Evolutionary conservation across 2,888 invertebrate species (phyloP).

Genomic region (Diaprepes abbreviatus): DNA sequence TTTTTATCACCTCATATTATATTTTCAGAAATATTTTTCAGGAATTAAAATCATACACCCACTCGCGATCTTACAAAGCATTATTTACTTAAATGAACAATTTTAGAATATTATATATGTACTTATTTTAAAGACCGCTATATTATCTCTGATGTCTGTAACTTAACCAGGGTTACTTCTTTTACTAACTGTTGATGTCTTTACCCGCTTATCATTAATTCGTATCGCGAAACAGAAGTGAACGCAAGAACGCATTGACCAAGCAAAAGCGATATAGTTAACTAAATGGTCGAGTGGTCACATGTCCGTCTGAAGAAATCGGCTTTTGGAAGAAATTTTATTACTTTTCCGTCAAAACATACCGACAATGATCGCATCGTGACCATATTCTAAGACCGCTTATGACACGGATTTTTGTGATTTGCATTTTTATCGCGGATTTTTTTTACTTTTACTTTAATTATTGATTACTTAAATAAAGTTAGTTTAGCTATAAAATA

Average conservation of each 20-base stretch:
- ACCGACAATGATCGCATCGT: conserved; percentile 6
- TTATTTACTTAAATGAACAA: too few relatives aligned
- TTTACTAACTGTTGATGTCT: conserved; percentile 20
- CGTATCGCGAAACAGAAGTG: conserved; percentile 15
- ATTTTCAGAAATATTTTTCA: too few relatives aligned
- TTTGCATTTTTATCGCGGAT: neutral
- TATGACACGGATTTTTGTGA: neutral
- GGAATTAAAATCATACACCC: too few relatives aligned
- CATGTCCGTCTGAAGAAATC: conserved; percentile 23
- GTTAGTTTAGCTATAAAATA: too few relatives aligned
- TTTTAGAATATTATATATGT: too few relatives aligned
- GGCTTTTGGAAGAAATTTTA: conserved; percentile 23
- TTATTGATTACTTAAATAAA: too few relatives aligned
- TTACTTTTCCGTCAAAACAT: conserved; percentile 16
- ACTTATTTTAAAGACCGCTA: too few relatives aligned
- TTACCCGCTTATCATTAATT: conserved; percentile 23
- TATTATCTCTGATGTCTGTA: neutral
- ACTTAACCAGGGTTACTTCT: conserved; percentile 3
- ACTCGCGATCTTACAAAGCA: too few relatives aligned
- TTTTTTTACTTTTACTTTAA: conserved; percentile 4
- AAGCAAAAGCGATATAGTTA: conserved; percentile 18
- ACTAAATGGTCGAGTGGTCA: conserved; percentile 27
- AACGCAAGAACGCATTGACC: conserved; percentile 32
- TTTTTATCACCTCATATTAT: too few relatives aligned
- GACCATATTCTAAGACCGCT: neutral